Base-by-base conservation (phyloP, 2,113 vertebrate genomes). In the Epinephelus cyanopodus region DNA sequence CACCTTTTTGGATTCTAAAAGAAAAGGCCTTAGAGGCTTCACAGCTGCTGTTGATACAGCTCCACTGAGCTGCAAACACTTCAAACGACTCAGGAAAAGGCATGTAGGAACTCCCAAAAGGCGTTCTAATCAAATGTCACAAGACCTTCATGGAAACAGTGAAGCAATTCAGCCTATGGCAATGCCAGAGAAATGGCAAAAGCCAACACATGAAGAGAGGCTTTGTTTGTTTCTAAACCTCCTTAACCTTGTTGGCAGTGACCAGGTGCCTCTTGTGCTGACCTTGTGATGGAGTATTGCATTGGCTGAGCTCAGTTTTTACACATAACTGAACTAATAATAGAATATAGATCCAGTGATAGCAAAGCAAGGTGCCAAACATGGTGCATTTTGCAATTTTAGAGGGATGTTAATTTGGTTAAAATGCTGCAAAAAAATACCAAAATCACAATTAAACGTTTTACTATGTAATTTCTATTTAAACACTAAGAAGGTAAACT, bases 61-160 rank as follows among this genome's bases (percentile, higher is more conserved):
- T 83, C 75, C 65, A 79, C 74, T 58, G 77, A 86, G 78, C 84
- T 73, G 71, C 66, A 72, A 71, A 83, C 67, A 90, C 88, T 86
- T 92, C 90, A 92, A 90, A 92, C 67, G 67, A 84, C 63, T 68
- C 50, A 62, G 29, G 63, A 65, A 84, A 78, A 91, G 58, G 63
- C 84, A 77, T 88, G 82, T 37, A 77, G 80, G 74, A 73, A 82
- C 23, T 87, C 85, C 90, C 85, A 67, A 83, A 68, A 75, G 90
- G 53, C 81, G 77, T 79, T 81, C 75, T 87, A 85, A 92, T 92
- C 89, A 89, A 91, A 86, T 90, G 88, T 85, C 85, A 92, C 82
- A 89, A 89, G 83, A 83, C 71, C 80, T 89, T 87, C 67, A 76
- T 79, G 86, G 81, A 90, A 92, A 90, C 77, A 78, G 33, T 13